Percentiles rank a stretch among this genome's conserved stretches.
Evolutionary conservation across 92 coral and sea anemone genomes (phyloP).

Genomic region (Porites cylindrica): DNA sequence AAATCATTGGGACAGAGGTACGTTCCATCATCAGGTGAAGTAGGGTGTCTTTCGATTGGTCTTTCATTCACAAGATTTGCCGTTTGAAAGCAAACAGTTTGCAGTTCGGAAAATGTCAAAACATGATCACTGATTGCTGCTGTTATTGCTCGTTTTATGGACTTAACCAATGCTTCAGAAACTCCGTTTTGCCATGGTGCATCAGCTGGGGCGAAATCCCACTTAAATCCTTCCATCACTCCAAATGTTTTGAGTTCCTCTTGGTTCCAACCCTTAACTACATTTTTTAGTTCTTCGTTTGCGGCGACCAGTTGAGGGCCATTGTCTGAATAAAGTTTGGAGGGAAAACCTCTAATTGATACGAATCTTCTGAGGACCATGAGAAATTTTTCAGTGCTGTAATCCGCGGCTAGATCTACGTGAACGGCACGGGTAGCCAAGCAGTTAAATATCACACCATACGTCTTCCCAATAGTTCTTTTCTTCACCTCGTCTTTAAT

Average conservation of each 20-base stretch:
- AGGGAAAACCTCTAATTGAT: constrained; percentile 46
- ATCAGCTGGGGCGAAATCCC: constrained; percentile 61
- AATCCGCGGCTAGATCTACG: not conserved
- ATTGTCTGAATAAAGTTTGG: constrained; percentile 54
- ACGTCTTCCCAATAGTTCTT: not conserved
- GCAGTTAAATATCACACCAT: not conserved
- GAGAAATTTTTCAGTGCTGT: too few relatives aligned
- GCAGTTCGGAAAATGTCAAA: constrained; percentile 62
- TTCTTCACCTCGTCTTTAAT: too few relatives aligned
- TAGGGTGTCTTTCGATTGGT: constrained; percentile 53
- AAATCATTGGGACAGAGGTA: constrained; percentile 66
- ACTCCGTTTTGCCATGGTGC: constrained; percentile 77
- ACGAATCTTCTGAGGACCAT: too few relatives aligned
- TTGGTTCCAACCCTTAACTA: constrained; percentile 53
- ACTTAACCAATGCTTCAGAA: constrained; percentile 62
- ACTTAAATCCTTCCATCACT: constrained; percentile 58
- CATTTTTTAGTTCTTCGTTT: constrained; percentile 46
- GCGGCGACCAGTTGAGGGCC: constrained; percentile 72
- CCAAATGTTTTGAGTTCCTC: constrained; percentile 57
- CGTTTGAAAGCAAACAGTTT: constrained; percentile 65
- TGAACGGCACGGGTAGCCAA: not conserved
- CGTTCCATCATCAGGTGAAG: constrained; percentile 55
- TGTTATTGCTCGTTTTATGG: constrained; percentile 57
- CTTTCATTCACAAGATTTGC: constrained; percentile 37
- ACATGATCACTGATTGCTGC: constrained; percentile 44